Percentiles rank a stretch among this genome's conserved stretches.
phyloP scores from a whole-genome alignment of 1,140 invertebrate species.

The Drosophila ambigua region DNA sequence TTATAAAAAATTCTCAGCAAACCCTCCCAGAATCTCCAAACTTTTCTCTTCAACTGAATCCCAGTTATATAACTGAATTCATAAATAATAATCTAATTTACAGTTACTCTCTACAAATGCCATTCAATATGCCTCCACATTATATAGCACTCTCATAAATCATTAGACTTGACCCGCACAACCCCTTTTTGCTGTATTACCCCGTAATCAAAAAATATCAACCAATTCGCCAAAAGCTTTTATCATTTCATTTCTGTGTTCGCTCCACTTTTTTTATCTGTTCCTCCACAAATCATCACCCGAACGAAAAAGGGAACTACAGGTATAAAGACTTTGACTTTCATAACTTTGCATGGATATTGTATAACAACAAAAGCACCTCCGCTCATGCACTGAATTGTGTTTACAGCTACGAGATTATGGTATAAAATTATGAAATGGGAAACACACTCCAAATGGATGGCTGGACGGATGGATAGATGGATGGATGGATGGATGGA shows the following conservation, averaged over 20 bases:
- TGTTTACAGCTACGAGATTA: constrained; percentile 40
- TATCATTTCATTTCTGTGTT: constrained; percentile 10
- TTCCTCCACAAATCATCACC: constrained; percentile 30
- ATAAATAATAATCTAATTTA: too few species aligned
- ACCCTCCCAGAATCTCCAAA: too few species aligned
- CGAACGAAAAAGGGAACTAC: too few species aligned
- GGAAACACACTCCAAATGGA: constrained; percentile 21
- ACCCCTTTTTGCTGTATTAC: too few species aligned
- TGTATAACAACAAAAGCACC: constrained; percentile 34
- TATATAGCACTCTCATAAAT: too few species aligned
- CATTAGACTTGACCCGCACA: too few species aligned
- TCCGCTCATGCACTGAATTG: constrained; percentile 12
- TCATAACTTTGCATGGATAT: constrained; percentile 32
- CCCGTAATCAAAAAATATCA: constrained; percentile 3
- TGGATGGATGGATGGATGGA: constrained; percentile 25
- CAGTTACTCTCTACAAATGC: too few species aligned
- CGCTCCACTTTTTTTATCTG: constrained; percentile 37
- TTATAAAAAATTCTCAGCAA: too few species aligned
- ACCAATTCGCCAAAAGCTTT: constrained; percentile 19
- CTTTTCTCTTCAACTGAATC: too few species aligned
- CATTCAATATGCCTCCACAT: too few species aligned
- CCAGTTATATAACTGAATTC: too few species aligned
- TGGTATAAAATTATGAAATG: constrained; percentile 45
- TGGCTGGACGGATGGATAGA: too few species aligned
- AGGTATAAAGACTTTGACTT: constrained; percentile 47